These are phyloP conservation scores for Axis porcinus DNA, from an alignment of 2,113 vertebrate species.

Conservation along the genomic window DNA sequence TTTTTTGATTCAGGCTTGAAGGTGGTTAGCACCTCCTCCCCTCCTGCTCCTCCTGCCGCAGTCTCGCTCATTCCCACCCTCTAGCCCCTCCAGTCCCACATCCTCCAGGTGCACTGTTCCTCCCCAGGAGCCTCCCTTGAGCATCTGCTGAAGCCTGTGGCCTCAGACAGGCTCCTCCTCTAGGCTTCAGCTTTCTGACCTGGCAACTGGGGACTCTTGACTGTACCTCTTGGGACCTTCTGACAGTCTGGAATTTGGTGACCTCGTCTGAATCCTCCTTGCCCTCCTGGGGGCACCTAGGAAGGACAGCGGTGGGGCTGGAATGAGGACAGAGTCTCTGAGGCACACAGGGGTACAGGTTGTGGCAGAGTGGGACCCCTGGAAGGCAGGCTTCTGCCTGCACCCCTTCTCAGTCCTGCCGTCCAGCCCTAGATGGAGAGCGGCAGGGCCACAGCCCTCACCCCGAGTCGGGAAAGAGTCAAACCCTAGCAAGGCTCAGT, in stretches of 20 bases:
- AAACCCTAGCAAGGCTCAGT: neutral
- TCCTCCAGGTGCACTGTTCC: neutral
- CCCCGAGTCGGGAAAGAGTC: neutral
- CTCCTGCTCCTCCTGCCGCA: neutral
- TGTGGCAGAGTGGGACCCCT: neutral
- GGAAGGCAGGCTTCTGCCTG: neutral
- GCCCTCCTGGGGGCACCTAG: neutral
- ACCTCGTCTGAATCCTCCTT: neutral
- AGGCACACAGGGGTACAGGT: accelerated
- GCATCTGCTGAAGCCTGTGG: neutral
- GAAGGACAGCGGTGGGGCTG: neutral
- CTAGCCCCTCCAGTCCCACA: accelerated
- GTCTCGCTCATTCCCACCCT: neutral
- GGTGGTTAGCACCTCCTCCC: neutral
- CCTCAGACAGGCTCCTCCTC: neutral
- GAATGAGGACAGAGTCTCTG: neutral
- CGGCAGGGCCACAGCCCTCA: neutral
- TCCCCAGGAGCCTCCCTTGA: neutral
- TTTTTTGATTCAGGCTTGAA: neutral
- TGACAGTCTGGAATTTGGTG: neutral
- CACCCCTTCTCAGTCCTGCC: neutral
- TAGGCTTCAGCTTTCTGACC: neutral
- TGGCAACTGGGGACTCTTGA: neutral
- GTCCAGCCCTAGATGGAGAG: neutral
- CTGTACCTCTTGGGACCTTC: neutral